These are phyloP conservation scores for Oscheius sp. DNA, from an alignment of 1,140 invertebrate species.

Conservation along the genomic window DNA sequence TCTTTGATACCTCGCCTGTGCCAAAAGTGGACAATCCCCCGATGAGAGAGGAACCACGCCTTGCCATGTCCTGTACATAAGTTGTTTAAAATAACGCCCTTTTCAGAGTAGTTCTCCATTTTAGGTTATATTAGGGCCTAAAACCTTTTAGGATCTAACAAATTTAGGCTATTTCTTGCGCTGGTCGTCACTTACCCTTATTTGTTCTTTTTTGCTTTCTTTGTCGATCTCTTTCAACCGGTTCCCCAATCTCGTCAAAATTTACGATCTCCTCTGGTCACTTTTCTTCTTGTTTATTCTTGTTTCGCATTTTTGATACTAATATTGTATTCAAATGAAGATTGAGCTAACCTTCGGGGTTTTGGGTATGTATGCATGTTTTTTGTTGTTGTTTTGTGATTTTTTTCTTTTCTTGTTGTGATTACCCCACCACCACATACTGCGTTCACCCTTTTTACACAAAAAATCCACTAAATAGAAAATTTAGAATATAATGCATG, in stretches of 20 bases:
- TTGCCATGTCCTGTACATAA: too few relatives aligned
- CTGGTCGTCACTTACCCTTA: neutral
- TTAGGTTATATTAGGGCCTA: neutral
- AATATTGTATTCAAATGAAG: neutral
- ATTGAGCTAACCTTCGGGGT: neutral
- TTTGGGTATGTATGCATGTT: too few relatives aligned
- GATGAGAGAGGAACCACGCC: too few relatives aligned
- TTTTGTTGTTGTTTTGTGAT: neutral
- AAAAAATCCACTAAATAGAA: constrained; percentile 4
- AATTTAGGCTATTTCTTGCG: too few relatives aligned
- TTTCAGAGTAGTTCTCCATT: neutral
- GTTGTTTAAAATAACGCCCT: neutral
- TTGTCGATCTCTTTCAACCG: constrained; percentile 16
- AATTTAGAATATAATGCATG: neutral
- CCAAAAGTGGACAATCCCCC: neutral
- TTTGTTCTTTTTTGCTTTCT: neutral
- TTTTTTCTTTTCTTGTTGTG: neutral
- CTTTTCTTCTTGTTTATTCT: neutral
- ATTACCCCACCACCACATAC: neutral
- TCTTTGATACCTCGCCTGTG: neutral
- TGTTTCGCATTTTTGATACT: neutral
- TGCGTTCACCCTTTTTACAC: neutral
- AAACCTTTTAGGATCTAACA: too few relatives aligned
- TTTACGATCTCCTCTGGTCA: neutral
- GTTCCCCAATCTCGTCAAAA: constrained; percentile 13